A percentile compares a stretch with the other conserved stretches of the same genome.
Evolutionary conservation across 2,797 vertebrate species (phyloP).

Genomic region (Pagetopsis macropterus): DNA sequence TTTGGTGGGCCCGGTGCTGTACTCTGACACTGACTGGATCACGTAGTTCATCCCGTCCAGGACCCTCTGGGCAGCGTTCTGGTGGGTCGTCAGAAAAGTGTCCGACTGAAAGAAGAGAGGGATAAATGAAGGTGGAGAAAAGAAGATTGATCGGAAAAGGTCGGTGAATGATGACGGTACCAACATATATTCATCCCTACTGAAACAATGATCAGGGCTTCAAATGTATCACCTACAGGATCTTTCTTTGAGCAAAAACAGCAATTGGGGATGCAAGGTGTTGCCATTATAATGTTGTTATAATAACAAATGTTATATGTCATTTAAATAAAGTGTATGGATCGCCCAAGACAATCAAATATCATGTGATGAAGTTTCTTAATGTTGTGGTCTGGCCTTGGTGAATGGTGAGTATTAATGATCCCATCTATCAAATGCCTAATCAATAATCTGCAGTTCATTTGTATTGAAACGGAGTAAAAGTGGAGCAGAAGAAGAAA

Average conservation of each 20-base stretch:
- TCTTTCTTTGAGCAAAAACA: not conserved
- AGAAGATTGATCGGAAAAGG: not conserved
- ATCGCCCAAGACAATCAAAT: too few relatives aligned
- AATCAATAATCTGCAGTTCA: not conserved
- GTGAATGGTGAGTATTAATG: too few relatives aligned
- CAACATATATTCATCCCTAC: not conserved
- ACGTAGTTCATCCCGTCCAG: constrained; percentile 86
- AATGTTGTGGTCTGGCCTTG: not conserved
- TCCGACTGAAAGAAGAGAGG: constrained; percentile 71
- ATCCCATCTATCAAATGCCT: not conserved
- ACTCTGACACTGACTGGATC: constrained; percentile 86
- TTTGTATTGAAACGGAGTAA: not conserved
- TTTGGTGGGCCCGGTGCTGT: constrained; percentile 86
- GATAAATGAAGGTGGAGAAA: not conserved
- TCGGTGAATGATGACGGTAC: too few relatives aligned
- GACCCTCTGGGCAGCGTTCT: constrained; percentile 87
- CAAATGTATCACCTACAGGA: not conserved
- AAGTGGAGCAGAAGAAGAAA: not conserved
- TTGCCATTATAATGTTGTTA: not conserved
- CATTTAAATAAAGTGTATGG: not conserved
- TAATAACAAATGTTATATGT: not conserved
- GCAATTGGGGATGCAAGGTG: not conserved
- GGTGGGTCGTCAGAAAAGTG: constrained; percentile 81
- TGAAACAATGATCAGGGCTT: not conserved
- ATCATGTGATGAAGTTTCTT: not conserved